Evolutionary conservation across 2,888 invertebrate species (phyloP), one percentile per base, ranked within the genome.

Genomic region (Pterobdella sp.): DNA sequence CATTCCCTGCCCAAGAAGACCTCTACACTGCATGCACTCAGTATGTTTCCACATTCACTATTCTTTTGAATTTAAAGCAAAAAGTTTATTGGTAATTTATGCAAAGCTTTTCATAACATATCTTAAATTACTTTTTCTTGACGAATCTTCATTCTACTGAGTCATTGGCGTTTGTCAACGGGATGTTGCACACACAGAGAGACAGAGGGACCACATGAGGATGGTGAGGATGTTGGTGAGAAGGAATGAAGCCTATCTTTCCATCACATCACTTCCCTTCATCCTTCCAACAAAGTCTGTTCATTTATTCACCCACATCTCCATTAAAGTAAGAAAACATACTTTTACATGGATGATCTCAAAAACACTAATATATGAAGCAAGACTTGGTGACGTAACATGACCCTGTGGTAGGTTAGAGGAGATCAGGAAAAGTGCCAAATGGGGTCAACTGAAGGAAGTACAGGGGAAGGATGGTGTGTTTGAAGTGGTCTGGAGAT

Each of bases 401-500:
- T 42, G 10, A 18, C 42, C 42, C 42, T 18, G 42, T 18, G 10
- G 18, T 26, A 56, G 60, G 7, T n/a, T 56, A 26, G 60, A 56
- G 60, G n/a, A 56, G 60, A 56, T 56, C 10, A 56, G 26, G n/a
- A 3, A n/a, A 22, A 22, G n/a, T 26, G 10, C 18, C 18, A 56
- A n/a, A 22, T 56, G 26, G n/a, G 60, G 26, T 14, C n/a, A n/a
- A 22, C 4, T 26, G 60, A 22, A 56, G 60, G 60, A 56, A 26
- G 60, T 26, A 36, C 36, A 63, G 18, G 63, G 32, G 1, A 29
- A 37, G 34, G 52, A 52, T 26, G 37, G 65, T 18, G 60, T 97
- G 79, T 89, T 96, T 79, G 91, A 91, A 81, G 87, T 93, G 2
- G 86, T 98, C 22, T 89, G 95, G 73, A 92, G 94, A 0, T 98